Conservation (phyloP, 2,888 invertebrate genomes). For the Drepana falcataria region DNA sequence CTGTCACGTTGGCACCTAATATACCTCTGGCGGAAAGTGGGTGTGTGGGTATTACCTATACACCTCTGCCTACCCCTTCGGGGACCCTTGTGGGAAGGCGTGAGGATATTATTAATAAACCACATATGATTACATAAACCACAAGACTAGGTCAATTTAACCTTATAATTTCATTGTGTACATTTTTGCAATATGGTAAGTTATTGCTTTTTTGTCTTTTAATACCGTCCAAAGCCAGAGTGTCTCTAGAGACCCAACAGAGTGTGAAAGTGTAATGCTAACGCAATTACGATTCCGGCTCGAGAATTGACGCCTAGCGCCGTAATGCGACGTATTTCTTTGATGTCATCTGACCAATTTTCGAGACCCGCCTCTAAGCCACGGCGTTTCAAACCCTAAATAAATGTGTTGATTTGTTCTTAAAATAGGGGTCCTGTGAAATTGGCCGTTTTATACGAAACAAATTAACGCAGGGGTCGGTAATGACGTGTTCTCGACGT, state of each 20-base stretch:
- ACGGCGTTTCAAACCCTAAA: not conserved
- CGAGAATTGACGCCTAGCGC: conserved; percentile 14
- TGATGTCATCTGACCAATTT: conserved; percentile 14
- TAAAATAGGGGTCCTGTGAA: conserved; percentile 10
- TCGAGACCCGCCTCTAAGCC: conserved; percentile 2
- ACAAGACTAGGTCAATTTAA: too few relatives aligned
- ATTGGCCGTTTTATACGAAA: conserved; percentile 20
- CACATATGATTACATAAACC: too few relatives aligned
- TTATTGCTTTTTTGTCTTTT: not conserved
- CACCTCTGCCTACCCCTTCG: too few relatives aligned
- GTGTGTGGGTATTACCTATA: too few relatives aligned
- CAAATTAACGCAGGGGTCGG: conserved; percentile 24
- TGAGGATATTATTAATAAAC: too few relatives aligned
- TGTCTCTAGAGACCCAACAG: conserved; percentile 9
- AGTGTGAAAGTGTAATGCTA: conserved; percentile 22
- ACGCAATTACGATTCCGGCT: conserved; percentile 22
- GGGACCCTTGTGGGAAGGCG: too few relatives aligned
- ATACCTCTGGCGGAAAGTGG: too few relatives aligned
- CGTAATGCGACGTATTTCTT: conserved; percentile 16
- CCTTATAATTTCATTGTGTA: too few relatives aligned
- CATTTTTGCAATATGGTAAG: not conserved
- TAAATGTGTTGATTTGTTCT: not conserved
- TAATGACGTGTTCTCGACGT: conserved; percentile 18
- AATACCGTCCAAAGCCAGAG: conserved; percentile 1
- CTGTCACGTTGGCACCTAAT: too few relatives aligned